Evolutionary conservation across 2,888 invertebrate species (phyloP).

Genomic region (Drosophila lutescens): DNA sequence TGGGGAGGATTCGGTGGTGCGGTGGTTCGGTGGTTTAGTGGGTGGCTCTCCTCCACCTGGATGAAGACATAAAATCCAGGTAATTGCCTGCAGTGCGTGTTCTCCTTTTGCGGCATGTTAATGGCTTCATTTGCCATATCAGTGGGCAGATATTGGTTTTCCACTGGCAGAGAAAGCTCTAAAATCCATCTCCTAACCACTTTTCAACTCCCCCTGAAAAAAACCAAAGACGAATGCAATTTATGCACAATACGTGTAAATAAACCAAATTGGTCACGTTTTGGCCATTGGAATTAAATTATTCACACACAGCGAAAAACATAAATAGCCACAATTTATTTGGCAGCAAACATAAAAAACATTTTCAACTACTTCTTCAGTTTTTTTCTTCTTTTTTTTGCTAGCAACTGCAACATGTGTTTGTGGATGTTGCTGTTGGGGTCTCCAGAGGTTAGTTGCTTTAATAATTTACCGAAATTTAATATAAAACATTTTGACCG

Average conservation of each 20-base stretch:
- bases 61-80: constrained; percentile 70
- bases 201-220: not conserved
- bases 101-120: constrained; percentile 57
- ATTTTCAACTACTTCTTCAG: constrained; percentile 36
- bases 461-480: constrained; percentile 55
- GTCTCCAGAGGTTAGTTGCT: constrained; percentile 29
- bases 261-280: constrained; percentile 85
- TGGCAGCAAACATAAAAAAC: constrained; percentile 46
- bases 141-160: constrained; percentile 24
- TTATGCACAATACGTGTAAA: constrained; percentile 84
- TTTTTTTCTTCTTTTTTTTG: constrained; percentile 4
- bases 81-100: constrained; percentile 58
- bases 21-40: constrained; percentile 7
- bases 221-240: constrained; percentile 53
- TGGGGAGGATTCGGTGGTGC: constrained; percentile 2
- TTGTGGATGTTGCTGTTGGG: constrained; percentile 18
- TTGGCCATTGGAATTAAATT: constrained; percentile 76
- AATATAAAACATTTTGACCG: constrained; percentile 64
- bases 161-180: constrained; percentile 20
- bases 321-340: constrained; percentile 74
- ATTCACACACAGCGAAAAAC: constrained; percentile 53
- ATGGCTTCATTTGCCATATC: constrained; percentile 54
- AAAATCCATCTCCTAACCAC: constrained; percentile 1
- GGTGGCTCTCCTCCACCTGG: constrained; percentile 28
- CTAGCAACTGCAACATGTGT: constrained; percentile 37